Percentiles rank a stretch among this genome's conserved stretches.
These are phyloP conservation scores for Monoplex corrugatus DNA, from an alignment of 2,888 invertebrate genomes.

Conservation along the genomic window DNA sequence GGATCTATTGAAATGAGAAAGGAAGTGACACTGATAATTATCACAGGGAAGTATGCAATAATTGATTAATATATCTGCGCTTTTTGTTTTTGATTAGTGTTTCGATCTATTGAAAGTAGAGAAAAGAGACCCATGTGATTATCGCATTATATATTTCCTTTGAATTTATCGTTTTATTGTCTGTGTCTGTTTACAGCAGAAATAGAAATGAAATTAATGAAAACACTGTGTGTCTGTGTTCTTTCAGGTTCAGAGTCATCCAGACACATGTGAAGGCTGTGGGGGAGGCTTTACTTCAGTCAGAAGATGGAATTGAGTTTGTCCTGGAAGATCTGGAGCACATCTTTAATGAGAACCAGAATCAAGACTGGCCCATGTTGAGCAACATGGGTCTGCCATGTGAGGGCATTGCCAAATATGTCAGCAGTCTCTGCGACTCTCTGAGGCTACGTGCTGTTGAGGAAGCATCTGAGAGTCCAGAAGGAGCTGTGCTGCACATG, in stretches of 20 bases:
- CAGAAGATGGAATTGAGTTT: constrained; percentile 34
- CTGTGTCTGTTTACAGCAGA: too few species aligned
- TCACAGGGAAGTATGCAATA: too few species aligned
- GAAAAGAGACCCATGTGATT: too few species aligned
- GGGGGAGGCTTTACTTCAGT: constrained; percentile 4
- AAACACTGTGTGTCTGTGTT: too few species aligned
- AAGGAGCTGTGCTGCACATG: constrained; percentile 37
- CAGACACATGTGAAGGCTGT: constrained; percentile 23
- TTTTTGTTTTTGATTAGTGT: too few species aligned
- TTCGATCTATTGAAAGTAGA: too few species aligned
- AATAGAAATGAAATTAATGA: too few species aligned
- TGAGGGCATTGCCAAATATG: constrained; percentile 37
- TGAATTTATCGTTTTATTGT: too few species aligned
- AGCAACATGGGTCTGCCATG: neutral
- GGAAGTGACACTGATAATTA: too few species aligned
- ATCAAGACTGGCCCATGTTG: constrained; percentile 56
- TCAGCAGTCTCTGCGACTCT: constrained; percentile 2
- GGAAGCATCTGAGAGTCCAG: neutral
- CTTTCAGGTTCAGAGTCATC: constrained; percentile 20
- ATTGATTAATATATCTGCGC: too few species aligned
- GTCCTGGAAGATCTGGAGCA: constrained; percentile 26
- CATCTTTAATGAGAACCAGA: neutral
- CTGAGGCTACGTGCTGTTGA: neutral
- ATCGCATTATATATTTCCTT: too few species aligned
- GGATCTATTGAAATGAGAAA: too few species aligned